These are phyloP conservation scores for Rhabdophis nuchalis DNA, from an alignment of 2,797 vertebrate species.

Conservation along the genomic window DNA sequence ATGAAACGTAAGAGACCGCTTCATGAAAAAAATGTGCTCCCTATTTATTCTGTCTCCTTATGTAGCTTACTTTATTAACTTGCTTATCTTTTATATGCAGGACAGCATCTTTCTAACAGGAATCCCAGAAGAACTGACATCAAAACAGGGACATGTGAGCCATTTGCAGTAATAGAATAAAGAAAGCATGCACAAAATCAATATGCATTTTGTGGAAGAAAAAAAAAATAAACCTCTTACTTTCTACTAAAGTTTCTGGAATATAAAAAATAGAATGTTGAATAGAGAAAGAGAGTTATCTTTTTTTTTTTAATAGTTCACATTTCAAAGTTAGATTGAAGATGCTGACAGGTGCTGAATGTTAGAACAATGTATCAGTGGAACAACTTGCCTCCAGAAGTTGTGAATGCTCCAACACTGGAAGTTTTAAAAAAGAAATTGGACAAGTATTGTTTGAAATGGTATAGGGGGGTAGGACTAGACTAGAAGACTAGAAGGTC, in stretches of 20 bases:
- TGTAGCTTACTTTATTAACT: slow-evolving; percentile 60
- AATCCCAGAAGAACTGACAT: slow-evolving; percentile 32
- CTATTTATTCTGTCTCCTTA: slow-evolving; percentile 58
- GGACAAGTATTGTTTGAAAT: background rate
- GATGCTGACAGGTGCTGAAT: background rate
- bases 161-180: slow-evolving; percentile 31
- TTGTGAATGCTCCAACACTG: background rate
- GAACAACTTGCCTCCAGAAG: background rate
- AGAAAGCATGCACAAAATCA: slow-evolving; percentile 33
- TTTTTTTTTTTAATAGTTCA: background rate
- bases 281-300: background rate
- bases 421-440: background rate
- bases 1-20: slow-evolving; percentile 58
- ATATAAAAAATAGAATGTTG: background rate
- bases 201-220: slow-evolving; percentile 27
- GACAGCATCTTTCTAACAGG: slow-evolving; percentile 31
- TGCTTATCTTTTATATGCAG: slow-evolving; percentile 49
- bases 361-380: background rate
- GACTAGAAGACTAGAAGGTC: background rate
- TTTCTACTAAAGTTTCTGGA: background rate
- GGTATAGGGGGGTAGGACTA: background rate
- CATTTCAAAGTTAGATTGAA: background rate
- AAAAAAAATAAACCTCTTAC: slow-evolving; percentile 30
- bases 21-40: slow-evolving; percentile 65
- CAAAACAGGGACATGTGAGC: background rate